These are phyloP conservation scores for Manis crassicaudata DNA, from an alignment of 2,797 vertebrate genomes.

Conservation along the genomic window DNA sequence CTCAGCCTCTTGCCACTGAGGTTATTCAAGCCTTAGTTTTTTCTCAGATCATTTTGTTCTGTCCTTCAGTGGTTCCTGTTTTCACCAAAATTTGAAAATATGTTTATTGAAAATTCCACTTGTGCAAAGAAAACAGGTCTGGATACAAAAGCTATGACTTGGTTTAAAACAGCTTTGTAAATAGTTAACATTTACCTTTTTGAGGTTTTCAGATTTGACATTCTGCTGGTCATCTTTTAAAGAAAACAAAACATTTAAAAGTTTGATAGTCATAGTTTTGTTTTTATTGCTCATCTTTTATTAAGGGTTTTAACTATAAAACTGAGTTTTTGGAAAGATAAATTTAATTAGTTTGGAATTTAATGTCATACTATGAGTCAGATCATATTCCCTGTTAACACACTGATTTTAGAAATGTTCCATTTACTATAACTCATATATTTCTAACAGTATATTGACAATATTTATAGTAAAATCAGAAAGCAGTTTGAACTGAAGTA, in stretches of 20 bases:
- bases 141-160: slow-evolving; percentile 30
- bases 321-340: slow-evolving; percentile 56
- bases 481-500: slow-evolving; percentile 54
- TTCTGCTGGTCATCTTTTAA: slow-evolving; percentile 50
- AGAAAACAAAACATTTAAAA: slow-evolving; percentile 60
- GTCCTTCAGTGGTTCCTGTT: slow-evolving; percentile 41
- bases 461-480: slow-evolving; percentile 55
- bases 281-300: slow-evolving; percentile 45
- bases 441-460: slow-evolving; percentile 42
- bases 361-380: slow-evolving; percentile 15
- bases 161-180: slow-evolving; percentile 19
- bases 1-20: background rate
- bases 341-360: slow-evolving; percentile 59
- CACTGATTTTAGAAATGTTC: slow-evolving; percentile 43
- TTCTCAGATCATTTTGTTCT: slow-evolving; percentile 52
- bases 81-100: slow-evolving; percentile 55
- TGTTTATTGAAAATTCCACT: slow-evolving; percentile 42
- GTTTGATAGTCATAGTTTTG: slow-evolving; percentile 54
- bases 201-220: slow-evolving; percentile 57
- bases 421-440: slow-evolving; percentile 25
- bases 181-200: slow-evolving; percentile 37
- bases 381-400: background rate
- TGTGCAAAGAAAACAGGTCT: background rate
- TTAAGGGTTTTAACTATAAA: slow-evolving; percentile 52
- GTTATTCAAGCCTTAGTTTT: slow-evolving; percentile 40